These are phyloP conservation scores for Anas georgica DNA, from an alignment of 2,797 vertebrate species.

Conservation along the genomic window DNA sequence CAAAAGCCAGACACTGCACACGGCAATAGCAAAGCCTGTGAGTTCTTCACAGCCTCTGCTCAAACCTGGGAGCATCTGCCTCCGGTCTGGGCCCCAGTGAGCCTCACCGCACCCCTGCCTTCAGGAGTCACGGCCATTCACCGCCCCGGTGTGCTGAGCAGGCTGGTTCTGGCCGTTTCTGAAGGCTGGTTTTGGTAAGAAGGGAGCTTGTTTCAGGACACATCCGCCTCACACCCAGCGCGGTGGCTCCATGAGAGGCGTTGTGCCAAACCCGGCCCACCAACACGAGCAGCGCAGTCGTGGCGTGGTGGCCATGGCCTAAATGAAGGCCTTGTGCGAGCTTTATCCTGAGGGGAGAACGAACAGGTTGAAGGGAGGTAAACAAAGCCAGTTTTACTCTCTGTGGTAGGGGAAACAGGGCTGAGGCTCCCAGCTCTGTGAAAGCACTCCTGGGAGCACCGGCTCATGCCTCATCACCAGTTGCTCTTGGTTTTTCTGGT, in stretches of 20 bases:
- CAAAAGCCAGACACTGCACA: background rate
- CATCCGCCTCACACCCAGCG: rapidly evolving
- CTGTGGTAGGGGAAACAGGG: background rate
- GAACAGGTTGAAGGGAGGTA: background rate
- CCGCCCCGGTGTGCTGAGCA: background rate
- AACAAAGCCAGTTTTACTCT: background rate
- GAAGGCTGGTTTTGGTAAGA: background rate
- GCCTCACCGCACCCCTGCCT: background rate
- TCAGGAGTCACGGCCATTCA: background rate
- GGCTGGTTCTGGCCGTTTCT: background rate
- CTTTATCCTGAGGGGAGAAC: background rate
- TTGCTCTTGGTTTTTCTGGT: background rate
- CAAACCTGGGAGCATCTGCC: background rate
- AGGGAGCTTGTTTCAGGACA: background rate
- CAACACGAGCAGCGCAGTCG: background rate
- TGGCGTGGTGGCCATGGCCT: background rate
- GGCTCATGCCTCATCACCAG: background rate
- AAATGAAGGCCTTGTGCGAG: background rate
- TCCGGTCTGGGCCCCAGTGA: background rate
- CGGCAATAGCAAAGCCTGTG: background rate
- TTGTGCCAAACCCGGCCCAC: background rate
- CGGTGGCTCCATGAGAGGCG: background rate
- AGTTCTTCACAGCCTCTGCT: background rate
- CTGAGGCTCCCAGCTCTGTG: background rate
- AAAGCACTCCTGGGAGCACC: background rate